Percentiles rank a stretch among this genome's conserved stretches.
phyloP scores from a whole-genome alignment of 2,797 vertebrate species.

The Coregonus ussuriensis region DNA sequence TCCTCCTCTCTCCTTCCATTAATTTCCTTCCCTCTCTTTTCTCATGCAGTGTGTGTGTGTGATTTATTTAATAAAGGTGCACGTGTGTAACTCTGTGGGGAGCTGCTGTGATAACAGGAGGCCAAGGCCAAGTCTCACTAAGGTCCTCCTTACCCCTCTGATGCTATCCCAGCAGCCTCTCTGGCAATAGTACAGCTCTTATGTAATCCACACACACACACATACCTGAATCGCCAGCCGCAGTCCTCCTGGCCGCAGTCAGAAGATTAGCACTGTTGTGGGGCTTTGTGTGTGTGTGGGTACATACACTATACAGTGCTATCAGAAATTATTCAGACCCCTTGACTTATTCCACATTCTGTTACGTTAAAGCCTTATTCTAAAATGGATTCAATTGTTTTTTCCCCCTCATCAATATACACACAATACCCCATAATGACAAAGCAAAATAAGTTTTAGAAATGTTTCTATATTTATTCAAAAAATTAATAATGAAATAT shows the following conservation, averaged over 20 bases:
- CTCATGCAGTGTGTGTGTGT: background rate
- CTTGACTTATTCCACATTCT: no score
- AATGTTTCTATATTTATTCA: no score
- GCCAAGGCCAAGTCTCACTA: background rate
- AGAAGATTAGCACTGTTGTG: no score
- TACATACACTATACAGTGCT: background rate
- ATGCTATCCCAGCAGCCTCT: background rate
- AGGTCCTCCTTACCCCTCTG: background rate
- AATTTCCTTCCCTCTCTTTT: background rate
- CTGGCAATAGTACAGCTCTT: background rate
- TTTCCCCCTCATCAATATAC: no score
- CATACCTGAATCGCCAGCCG: no score
- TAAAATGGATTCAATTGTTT: no score
- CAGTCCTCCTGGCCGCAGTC: no score
- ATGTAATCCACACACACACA: background rate
- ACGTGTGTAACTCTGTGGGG: background rate
- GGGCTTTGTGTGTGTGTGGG: background rate
- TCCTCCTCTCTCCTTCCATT: background rate
- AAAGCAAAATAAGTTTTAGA: no score
- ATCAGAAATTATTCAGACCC: no score
- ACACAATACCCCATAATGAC: no score
- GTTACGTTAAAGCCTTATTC: no score
- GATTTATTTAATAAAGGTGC: background rate
- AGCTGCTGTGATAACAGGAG: background rate
- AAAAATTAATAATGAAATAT: no score